Conservation (phyloP, 2,888 invertebrate species). For the Thecocarcelia acutangulata region DNA sequence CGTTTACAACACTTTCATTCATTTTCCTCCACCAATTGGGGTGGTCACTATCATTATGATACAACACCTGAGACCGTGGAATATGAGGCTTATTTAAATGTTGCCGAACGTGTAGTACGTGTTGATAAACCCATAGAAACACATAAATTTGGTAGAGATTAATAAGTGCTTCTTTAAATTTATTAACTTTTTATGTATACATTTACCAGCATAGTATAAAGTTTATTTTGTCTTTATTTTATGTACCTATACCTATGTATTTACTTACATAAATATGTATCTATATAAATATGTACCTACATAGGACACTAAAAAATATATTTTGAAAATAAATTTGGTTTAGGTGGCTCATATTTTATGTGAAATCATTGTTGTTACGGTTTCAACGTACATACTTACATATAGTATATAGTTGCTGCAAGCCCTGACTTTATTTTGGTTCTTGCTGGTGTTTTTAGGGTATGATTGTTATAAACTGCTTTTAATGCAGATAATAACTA, state of each 20-base stretch:
- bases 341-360: constrained; percentile 52
- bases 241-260: too few relatives aligned
- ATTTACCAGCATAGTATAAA: background rate
- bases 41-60: constrained; percentile 98
- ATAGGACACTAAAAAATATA: background rate
- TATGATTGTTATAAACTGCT: constrained; percentile 69
- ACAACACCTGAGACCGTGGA: constrained; percentile 92
- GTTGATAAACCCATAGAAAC: constrained; percentile 87
- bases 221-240: too few relatives aligned
- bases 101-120: constrained; percentile 88
- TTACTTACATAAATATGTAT: background rate
- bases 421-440: constrained; percentile 23
- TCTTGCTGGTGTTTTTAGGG: constrained; percentile 30
- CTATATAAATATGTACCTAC: background rate
- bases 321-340: constrained; percentile 59
- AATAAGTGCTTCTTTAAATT: constrained; percentile 73
- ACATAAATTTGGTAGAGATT: constrained; percentile 90
- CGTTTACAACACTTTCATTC: constrained; percentile 98
- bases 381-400: background rate
- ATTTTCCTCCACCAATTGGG: constrained; percentile 90
- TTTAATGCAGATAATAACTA: constrained; percentile 69
- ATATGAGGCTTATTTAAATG: constrained; percentile 93
- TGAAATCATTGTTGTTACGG: constrained; percentile 37
- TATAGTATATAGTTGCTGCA: constrained; percentile 16
- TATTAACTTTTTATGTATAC: background rate